These are phyloP conservation scores for Solenopsis fugax DNA, from an alignment of 1,140 invertebrate genomes.

Conservation along the genomic window DNA sequence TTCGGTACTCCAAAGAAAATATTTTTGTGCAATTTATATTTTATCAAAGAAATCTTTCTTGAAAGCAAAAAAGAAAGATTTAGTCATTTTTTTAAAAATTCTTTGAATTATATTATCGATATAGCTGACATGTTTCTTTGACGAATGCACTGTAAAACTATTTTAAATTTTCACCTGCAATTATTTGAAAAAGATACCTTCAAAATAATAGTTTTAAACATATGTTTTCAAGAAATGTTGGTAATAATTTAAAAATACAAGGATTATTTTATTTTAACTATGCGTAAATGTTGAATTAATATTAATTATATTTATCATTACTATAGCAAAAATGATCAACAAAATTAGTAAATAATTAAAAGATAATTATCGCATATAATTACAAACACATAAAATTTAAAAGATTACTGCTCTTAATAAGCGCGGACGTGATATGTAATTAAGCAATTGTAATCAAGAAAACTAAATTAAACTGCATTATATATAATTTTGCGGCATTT, in stretches of 20 bases:
- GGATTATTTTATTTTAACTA: too few relatives aligned
- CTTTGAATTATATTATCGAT: not conserved
- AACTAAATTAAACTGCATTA: constrained; percentile 30
- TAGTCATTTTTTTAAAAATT: not conserved
- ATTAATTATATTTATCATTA: not conserved
- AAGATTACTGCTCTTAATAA: constrained; percentile 2
- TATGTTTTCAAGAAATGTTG: not conserved
- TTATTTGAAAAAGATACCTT: not conserved
- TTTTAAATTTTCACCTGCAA: not conserved
- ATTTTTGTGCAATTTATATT: not conserved
- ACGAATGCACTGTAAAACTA: not conserved
- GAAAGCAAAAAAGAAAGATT: not conserved
- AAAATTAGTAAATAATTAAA: not conserved
- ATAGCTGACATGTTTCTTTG: not conserved
- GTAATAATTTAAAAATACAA: not conserved
- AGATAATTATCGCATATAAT: constrained; percentile 29
- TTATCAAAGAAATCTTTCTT: not conserved
- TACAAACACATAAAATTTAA: constrained; percentile 29
- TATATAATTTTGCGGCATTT: not conserved
- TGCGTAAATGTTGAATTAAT: not conserved
- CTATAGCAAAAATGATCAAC: not conserved
- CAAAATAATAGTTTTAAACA: not conserved
- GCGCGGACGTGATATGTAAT: constrained; percentile 12
- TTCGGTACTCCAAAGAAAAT: not conserved
- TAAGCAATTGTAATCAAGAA: constrained; percentile 25